Evolutionary conservation across 1,140 invertebrate genomes (phyloP).

Genomic region (Magallana angulata): DNA sequence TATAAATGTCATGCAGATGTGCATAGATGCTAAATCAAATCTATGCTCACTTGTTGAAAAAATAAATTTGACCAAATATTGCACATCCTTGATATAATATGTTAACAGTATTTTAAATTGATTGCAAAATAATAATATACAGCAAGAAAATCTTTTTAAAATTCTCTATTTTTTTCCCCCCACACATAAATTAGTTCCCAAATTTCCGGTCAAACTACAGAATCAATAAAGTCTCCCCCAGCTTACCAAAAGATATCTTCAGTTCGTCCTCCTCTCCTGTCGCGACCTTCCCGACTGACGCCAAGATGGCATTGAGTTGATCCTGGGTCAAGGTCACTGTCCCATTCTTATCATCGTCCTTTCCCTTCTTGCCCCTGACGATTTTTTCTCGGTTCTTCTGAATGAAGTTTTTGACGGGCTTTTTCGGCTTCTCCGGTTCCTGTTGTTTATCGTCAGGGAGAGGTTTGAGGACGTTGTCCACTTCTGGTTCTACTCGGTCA

Average conservation of each 20-base stretch:
- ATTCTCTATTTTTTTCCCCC: too few species aligned
- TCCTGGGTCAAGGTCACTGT: constrained; percentile 77
- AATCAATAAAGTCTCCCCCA: not conserved
- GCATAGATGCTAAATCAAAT: too few species aligned
- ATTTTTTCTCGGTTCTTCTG: constrained; percentile 63
- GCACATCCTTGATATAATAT: too few species aligned
- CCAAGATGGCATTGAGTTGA: constrained; percentile 75
- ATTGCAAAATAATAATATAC: too few species aligned
- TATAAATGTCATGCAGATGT: too few species aligned
- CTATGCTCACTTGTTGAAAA: too few species aligned
- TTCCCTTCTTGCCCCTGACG: constrained; percentile 50
- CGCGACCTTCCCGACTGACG: constrained; percentile 71
- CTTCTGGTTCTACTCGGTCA: constrained; percentile 56
- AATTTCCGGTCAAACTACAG: too few species aligned
- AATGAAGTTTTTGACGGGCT: constrained; percentile 68
- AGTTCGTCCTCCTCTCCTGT: constrained; percentile 64
- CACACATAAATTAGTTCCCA: too few species aligned
- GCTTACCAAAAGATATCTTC: constrained; percentile 70
- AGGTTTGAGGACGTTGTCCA: constrained; percentile 52
- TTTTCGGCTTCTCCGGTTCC: constrained; percentile 55
- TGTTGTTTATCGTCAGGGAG: constrained; percentile 31
- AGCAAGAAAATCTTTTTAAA: too few species aligned
- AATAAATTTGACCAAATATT: too few species aligned
- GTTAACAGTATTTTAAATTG: too few species aligned
- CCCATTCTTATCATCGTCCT: constrained; percentile 47